These are phyloP conservation scores for Sapayoa aenigma DNA, from an alignment of 2,113 vertebrate species.

Conservation along the genomic window DNA sequence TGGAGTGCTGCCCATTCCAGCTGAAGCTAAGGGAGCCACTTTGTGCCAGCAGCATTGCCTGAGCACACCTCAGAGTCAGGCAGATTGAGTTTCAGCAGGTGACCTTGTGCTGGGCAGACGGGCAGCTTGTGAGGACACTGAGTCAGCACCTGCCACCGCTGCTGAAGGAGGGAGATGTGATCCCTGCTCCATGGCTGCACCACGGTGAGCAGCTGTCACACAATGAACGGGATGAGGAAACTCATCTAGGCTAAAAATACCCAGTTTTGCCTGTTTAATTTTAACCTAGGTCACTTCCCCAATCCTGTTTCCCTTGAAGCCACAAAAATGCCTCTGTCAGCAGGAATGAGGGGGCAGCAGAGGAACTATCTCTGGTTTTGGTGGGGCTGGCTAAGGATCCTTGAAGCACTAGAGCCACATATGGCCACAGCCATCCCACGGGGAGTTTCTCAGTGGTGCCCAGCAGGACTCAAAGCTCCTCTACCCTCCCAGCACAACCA, in stretches of 20 bases:
- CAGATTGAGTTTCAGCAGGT: background rate
- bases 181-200: background rate
- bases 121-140: background rate
- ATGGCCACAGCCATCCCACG: accelerated
- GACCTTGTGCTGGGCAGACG: background rate
- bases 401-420: accelerated
- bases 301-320: background rate
- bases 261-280: background rate
- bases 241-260: constrained; percentile 28
- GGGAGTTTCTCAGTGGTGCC: background rate
- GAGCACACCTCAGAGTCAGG: background rate
- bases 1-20: accelerated
- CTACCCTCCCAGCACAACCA: background rate
- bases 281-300: constrained; percentile 42
- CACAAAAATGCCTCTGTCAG: background rate
- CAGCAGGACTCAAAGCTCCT: background rate
- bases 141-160: background rate
- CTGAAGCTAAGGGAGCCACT: background rate
- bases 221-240: background rate
- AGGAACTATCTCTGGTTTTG: background rate
- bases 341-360: background rate
- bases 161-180: background rate
- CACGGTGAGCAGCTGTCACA: background rate
- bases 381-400: background rate
- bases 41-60: background rate